Evolutionary conservation across 1,140 invertebrate genomes (phyloP), one percentile per base, ranked within the genome.

Genomic region (Euura lappo): DNA sequence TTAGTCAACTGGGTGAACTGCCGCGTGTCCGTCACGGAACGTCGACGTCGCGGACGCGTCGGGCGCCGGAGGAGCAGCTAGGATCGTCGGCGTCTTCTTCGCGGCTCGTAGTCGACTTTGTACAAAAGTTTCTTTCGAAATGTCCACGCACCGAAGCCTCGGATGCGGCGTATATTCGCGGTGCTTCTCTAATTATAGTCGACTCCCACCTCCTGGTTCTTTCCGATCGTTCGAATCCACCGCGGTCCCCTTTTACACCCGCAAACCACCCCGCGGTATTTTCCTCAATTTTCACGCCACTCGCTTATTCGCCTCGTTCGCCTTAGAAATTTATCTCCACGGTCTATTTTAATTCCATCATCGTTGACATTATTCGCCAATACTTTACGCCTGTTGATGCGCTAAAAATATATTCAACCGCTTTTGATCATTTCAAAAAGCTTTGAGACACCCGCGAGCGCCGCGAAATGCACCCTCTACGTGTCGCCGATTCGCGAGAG

Each of bases 111-210:
- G 71, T 4, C 46, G 74, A 74, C 73, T 80, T 80, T 72, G 71
- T 47, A 65, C 71, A 72, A 76, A 80, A 73, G 75, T 81, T 78
- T 79, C 76, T 77, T 80, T 77, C 71, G 68, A 83, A 83, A 76
- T 82, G 79, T 73, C 64, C 51, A 60, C 51, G 42, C 65, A 71
- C 73, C 69, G 73, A 76, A 73, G 71, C 68, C 67, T n/a, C n/a
- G 60, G 74, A 77, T 42, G 66, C 70, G 68, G 45, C 77, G 51
- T 28, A 28, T 78, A 74, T 71, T 77, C 78, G 65, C 75, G 73
- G 73, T 71, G 74, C 77, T 76, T 70, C 78, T 78, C 81, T 79
- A 83, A 82, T 81, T 80, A 82, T 82, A 82, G 80, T 78, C 73
- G 28, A 75, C 81, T 83, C 81, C 81, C 81, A 82, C 81, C 77